Evolutionary conservation across 2,888 invertebrate genomes (phyloP), one percentile per base, ranked within the genome.

Genomic region (Limnephilus rhombicus): DNA sequence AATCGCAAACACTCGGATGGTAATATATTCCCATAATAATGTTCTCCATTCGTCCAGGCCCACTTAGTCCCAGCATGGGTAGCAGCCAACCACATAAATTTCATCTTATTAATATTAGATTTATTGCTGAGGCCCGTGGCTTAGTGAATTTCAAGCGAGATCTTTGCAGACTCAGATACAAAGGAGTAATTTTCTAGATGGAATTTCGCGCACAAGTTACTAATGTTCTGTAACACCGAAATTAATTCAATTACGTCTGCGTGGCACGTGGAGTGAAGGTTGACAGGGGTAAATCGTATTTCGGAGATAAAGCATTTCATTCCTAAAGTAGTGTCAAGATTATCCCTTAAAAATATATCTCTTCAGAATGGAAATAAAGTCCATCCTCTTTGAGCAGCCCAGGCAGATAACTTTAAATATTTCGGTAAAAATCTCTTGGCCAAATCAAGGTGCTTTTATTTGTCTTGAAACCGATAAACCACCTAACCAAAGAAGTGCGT

Each of bases 171-270:
- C 82, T 34, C 29, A 5, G 82, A 82, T 82, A 82, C 34, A 82
- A 82, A 82, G 34, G 34, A 82, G 15, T 82, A 82, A 82, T 82
- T 82, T 82, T 82, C 31, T 31, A 13, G 34, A 82, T 82, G 34
- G 82, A 82, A 34, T 82, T 82, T 82, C 31, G 31, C 31, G 13
- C 29, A 82, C 82, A 82, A 82, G 82, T 82, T 82, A 82, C 82
- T 82, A 34, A 82, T 82, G 34, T 82, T 82, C 82, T 34, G 34
- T 82, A 68, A 68, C 68, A 82, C 31, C 82, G 9, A 34, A 82
- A 82, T 82, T 34, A 82, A 82, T 82, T 82, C 82, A 15, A 82
- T 82, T 82, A 82, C 82, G 18, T 82, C 34, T 34, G 5, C 24
- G 24, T 68, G 24, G 68, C 24, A 68, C 82, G 34, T 31, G 15